Conservation (phyloP, 2,888 invertebrate genomes). For the Sicus ferrugineus region DNA sequence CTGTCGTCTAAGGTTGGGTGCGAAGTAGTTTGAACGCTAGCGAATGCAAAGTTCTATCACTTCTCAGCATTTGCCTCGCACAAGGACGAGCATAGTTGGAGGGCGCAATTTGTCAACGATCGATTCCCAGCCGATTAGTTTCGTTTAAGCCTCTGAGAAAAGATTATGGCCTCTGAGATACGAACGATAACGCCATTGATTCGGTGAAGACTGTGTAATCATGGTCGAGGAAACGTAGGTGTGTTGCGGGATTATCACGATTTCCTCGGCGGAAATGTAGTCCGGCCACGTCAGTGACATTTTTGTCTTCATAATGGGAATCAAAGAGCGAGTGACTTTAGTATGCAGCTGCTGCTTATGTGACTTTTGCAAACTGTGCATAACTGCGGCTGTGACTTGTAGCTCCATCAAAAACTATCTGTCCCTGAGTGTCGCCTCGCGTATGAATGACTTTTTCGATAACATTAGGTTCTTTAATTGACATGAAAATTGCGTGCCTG, state of each 20-base stretch:
- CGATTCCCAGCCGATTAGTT: constrained; percentile 14
- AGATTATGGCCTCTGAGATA: neutral
- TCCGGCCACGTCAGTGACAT: constrained; percentile 1
- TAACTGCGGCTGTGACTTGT: too few relatives aligned
- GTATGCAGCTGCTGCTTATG: too few relatives aligned
- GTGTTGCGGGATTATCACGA: constrained; percentile 25
- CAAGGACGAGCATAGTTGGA: constrained; percentile 5
- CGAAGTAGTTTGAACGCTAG: constrained; percentile 23
- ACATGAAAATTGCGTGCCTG: constrained; percentile 30
- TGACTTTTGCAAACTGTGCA: too few relatives aligned
- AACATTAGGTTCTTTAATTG: constrained; percentile 28
- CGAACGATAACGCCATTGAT: constrained; percentile 21
- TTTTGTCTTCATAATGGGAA: constrained; percentile 11
- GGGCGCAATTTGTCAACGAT: constrained; percentile 28
- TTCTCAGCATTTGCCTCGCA: neutral
- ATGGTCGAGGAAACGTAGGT: constrained; percentile 3
- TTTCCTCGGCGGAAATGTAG: constrained; percentile 13
- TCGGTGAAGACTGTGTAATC: neutral
- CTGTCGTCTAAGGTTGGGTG: constrained; percentile 7
- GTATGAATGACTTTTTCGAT: constrained; percentile 15
- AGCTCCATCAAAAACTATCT: neutral
- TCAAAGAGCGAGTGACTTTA: neutral
- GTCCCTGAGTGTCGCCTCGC: neutral
- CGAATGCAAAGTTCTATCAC: neutral
- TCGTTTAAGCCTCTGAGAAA: neutral